These are phyloP conservation scores for Prionchulus punctatus DNA, from an alignment of 2,888 invertebrate species.

Conservation along the genomic window DNA sequence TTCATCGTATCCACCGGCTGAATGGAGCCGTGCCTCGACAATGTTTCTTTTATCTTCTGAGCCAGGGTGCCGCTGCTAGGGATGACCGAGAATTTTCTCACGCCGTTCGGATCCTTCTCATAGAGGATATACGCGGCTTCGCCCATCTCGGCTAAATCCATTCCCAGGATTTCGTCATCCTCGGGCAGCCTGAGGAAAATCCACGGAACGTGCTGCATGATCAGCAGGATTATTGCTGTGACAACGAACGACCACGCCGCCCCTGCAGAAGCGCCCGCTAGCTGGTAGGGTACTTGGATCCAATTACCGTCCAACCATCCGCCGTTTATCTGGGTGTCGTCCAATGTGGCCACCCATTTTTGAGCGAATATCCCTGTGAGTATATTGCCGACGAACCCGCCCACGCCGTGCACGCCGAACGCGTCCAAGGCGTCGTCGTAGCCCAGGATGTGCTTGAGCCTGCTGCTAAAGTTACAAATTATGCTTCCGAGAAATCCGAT, in stretches of 20 bases:
- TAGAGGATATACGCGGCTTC: neutral
- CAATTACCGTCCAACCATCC: constrained; percentile 10
- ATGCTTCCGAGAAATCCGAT: constrained; percentile 9
- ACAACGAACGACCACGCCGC: neutral
- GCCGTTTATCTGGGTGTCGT: constrained; percentile 8
- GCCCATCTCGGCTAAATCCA: neutral
- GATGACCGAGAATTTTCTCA: too few relatives aligned
- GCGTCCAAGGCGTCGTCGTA: constrained; percentile 13
- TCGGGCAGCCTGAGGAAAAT: neutral
- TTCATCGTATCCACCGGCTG: too few relatives aligned
- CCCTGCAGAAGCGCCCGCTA: constrained; percentile 2
- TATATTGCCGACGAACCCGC: constrained; percentile 14
- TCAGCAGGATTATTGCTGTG: neutral
- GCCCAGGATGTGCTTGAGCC: constrained; percentile 10
- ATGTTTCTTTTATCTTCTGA: too few relatives aligned
- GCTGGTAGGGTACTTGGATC: constrained; percentile 7
- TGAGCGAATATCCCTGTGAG: constrained; percentile 10
- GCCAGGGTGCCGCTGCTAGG: too few relatives aligned
- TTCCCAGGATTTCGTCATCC: neutral
- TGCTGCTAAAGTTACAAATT: constrained; percentile 3
- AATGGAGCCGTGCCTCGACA: too few relatives aligned
- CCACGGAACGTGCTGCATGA: neutral
- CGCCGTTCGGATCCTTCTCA: too few relatives aligned
- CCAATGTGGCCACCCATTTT: constrained; percentile 10
- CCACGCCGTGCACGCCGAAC: constrained; percentile 11